A percentile compares a stretch with the other conserved stretches of the same genome.
Evolutionary conservation across 92 coral and sea anemone genomes (phyloP).

Genomic region (Epizoanthus stellaris): DNA sequence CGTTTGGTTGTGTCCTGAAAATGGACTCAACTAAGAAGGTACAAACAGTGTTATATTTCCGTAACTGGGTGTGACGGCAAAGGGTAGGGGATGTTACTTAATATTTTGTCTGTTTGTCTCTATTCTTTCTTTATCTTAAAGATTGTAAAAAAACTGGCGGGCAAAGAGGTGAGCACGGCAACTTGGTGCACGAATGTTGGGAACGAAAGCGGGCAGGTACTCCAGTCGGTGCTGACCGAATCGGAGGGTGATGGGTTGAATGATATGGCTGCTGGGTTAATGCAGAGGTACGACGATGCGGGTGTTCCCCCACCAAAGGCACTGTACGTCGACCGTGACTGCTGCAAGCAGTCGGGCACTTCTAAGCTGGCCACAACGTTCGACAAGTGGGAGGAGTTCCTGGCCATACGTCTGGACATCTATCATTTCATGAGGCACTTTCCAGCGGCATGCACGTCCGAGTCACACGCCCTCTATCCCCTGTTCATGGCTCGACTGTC

Average conservation of each 20-base stretch:
- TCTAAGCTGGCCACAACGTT: neutral
- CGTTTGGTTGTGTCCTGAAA: neutral
- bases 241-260: slow-evolving; percentile 55
- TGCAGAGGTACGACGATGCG: slow-evolving; percentile 37
- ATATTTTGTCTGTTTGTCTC: neutral
- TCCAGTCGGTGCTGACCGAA: slow-evolving; percentile 59
- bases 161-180: slow-evolving; percentile 58
- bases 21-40: slow-evolving; percentile 10
- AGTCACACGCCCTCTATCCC: slow-evolving; percentile 64
- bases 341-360: slow-evolving; percentile 32
- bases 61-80: neutral
- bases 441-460: slow-evolving; percentile 60
- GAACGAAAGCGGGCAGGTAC: slow-evolving; percentile 64
- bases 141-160: slow-evolving; percentile 49
- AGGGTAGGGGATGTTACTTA: neutral
- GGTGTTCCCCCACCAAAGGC: slow-evolving; percentile 38
- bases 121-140: neutral
- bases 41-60: neutral
- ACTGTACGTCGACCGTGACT: slow-evolving; percentile 61
- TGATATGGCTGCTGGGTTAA: slow-evolving; percentile 57
- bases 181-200: slow-evolving; percentile 67
- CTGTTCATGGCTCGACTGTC: slow-evolving; percentile 60
- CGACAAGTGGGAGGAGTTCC: slow-evolving; percentile 25
- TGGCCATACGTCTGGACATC: slow-evolving; percentile 48
- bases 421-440: slow-evolving; percentile 68